Evolutionary conservation across 37 sponge, comb jelly and placozoan species (phyloP).

Genomic region (Tethya wilhelma): DNA sequence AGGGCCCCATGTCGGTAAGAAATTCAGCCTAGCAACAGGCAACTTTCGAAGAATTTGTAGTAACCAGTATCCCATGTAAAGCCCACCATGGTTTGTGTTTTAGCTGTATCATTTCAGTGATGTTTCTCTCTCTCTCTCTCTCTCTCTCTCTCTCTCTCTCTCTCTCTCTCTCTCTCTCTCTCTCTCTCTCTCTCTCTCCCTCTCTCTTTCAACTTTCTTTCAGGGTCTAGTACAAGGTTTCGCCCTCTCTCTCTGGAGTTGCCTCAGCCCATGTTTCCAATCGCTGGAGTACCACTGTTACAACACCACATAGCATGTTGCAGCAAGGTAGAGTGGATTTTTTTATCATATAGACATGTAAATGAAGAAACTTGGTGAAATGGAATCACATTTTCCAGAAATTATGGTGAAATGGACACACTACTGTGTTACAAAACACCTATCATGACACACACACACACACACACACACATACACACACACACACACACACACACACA

Average conservation of each 20-base stretch:
- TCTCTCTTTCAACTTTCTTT: not conserved
- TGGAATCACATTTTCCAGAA: not conserved
- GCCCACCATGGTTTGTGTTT: no score
- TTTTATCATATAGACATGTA: not conserved
- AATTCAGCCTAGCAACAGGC: no score
- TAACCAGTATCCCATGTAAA: no score
- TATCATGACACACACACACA: not conserved
- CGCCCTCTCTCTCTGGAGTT: conserved; percentile 96
- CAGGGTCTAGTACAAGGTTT: conserved; percentile 95
- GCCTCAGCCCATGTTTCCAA: conserved; percentile 94
- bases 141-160: not conserved
- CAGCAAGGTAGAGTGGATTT: conserved; percentile 56
- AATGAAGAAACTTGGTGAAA: not conserved
- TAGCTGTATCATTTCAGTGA: no score
- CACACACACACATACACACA: not conserved
- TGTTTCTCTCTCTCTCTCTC: not conserved
- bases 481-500: no score
- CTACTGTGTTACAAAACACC: no score
- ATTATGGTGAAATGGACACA: not conserved
- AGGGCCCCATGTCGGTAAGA: conserved; percentile 91
- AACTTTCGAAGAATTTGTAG: no score
- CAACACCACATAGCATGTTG: conserved; percentile 97
- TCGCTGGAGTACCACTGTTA: conserved; percentile 97
- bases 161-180: not conserved
- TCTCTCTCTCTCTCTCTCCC: not conserved